Evolutionary conservation across 2,888 invertebrate genomes (phyloP).

Genomic region (Eurytoma adleriae): DNA sequence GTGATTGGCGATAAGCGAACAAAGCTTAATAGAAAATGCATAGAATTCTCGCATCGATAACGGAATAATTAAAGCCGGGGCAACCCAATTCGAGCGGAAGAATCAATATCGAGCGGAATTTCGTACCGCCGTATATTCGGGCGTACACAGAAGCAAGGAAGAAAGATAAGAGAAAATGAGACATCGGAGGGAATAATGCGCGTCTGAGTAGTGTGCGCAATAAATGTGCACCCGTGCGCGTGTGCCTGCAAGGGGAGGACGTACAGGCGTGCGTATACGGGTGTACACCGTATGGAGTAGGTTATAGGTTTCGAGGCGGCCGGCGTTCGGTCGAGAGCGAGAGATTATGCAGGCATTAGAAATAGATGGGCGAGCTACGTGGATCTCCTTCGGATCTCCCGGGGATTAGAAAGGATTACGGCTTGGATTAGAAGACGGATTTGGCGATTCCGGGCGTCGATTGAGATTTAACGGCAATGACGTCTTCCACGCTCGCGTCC

Average conservation of each 20-base stretch:
- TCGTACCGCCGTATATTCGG: slow-evolving; percentile 18
- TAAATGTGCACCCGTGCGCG: neutral
- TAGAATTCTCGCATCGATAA: slow-evolving; percentile 22
- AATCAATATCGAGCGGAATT: slow-evolving; percentile 42
- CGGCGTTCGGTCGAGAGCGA: slow-evolving; percentile 39
- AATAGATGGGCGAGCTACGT: slow-evolving; percentile 66
- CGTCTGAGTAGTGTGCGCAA: neutral
- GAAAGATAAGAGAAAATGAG: slow-evolving; percentile 47
- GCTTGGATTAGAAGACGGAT: slow-evolving; percentile 66
- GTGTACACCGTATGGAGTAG: slow-evolving; percentile 15
- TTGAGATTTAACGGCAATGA: slow-evolving; percentile 64
- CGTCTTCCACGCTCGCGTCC: slow-evolving; percentile 38
- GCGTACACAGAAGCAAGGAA: neutral
- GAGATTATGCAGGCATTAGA: slow-evolving; percentile 67
- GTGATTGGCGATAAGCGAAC: neutral
- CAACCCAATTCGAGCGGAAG: neutral
- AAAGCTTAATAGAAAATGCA: neutral
- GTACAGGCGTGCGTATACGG: neutral
- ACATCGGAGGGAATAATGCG: neutral
- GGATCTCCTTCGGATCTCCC: slow-evolving; percentile 61
- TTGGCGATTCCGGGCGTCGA: slow-evolving; percentile 63
- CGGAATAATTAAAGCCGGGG: slow-evolving; percentile 20
- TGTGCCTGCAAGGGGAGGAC: neutral
- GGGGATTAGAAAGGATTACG: slow-evolving; percentile 69
- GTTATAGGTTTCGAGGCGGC: slow-evolving; percentile 52